Percentiles rank a stretch among this genome's conserved stretches.
Evolutionary conservation across 2,113 vertebrate species (phyloP).

Genomic region (Isurus oxyrinchus): DNA sequence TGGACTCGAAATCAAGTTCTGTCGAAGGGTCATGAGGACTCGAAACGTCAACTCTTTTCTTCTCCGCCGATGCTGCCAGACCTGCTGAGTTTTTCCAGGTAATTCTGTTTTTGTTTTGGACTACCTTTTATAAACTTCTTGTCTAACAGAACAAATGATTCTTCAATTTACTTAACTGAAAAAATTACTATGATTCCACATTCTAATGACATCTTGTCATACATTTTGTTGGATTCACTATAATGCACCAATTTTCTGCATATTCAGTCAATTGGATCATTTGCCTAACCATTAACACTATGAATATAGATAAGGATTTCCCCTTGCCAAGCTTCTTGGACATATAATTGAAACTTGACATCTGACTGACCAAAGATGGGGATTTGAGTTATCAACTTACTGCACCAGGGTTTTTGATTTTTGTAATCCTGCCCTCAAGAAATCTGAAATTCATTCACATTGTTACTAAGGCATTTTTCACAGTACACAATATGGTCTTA

Average conservation of each 20-base stretch:
- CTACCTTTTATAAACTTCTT: not conserved
- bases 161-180: not conserved
- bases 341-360: constrained; percentile 34
- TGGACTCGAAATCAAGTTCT: too few species aligned
- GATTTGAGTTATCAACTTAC: constrained; percentile 32
- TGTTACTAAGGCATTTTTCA: not conserved
- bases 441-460: not conserved
- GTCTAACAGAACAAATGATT: not conserved
- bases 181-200: not conserved
- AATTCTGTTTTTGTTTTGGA: too few species aligned
- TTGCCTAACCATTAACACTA: not conserved
- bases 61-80: too few species aligned
- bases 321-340: not conserved
- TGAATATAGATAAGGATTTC: not conserved
- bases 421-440: not conserved
- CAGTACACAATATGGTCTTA: not conserved
- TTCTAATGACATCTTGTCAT: not conserved
- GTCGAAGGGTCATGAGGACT: too few species aligned
- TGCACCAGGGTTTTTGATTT: constrained; percentile 24
- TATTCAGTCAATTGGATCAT: constrained; percentile 16
- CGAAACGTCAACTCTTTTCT: too few species aligned
- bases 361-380: constrained; percentile 23
- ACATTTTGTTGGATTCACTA: not conserved
- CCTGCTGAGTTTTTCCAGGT: too few species aligned
- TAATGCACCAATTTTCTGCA: constrained; percentile 1